Evolutionary conservation across 1,140 invertebrate genomes (phyloP), one percentile per base, ranked within the genome.

Genomic region (Chironomus tepperi): DNA sequence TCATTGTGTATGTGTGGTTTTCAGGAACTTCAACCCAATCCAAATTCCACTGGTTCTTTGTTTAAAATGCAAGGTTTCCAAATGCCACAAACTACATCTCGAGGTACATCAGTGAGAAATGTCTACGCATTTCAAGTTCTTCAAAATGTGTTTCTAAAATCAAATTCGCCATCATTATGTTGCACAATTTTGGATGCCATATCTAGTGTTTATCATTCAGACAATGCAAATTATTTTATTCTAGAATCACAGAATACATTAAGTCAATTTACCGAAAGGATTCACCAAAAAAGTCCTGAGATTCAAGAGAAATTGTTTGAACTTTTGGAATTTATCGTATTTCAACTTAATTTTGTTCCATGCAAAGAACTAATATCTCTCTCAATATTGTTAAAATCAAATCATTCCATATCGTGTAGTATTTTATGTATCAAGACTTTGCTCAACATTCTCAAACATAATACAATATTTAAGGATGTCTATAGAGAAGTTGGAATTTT

Each of bases 141-240:
- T 67, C 95, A 98, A 84, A 94, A 91, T 72, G 93, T 97, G 73
- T 98, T 98, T 80, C 84, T 96, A 10, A 96, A 95, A 82, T 94
- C 95, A 0, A 90, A 88, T 78, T 95, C 94, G 2, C 85, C 90
- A 34, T 87, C 91, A 18, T 83, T 98, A 18, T 96, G 94, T 80
- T 92, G 90, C 78, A 92, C 93, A 0, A 95, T 98, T 76, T 84
- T 99, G 73, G 97, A 99, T 81, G 95, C 95, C 1, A 97, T 99
- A 80, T 96, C 92, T 12, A 95, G 93, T 77, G 93, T 99, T 12
- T 99, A 98, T 83, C 95, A 98, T 82, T 95, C 97, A 19, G 98
- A 99, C 83, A 93, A 95, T 82, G 95, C 96, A 16, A 99, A 99
- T 84, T 99, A 99, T 84, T 99, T 99, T 81, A 98, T 99, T 79